Percentiles rank a stretch among this genome's conserved stretches.
Evolutionary conservation across 1,140 invertebrate genomes (phyloP).

Genomic region (Hyles euphorbiae): DNA sequence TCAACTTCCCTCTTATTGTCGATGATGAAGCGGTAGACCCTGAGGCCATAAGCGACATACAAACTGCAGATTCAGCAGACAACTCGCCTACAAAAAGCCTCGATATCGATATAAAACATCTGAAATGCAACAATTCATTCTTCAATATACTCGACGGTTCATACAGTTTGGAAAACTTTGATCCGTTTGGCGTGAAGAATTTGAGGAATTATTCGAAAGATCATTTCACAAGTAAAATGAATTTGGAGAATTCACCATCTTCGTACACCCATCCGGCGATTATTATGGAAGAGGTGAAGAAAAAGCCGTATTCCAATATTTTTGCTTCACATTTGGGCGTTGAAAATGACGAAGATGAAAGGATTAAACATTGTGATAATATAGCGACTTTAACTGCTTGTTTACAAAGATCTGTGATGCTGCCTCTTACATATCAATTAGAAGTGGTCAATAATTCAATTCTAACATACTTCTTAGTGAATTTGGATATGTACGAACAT

Average conservation of each 20-base stretch:
- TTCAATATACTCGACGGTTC: conserved; percentile 62
- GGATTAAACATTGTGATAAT: conserved; percentile 54
- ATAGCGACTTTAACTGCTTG: conserved; percentile 78
- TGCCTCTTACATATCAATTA: conserved; percentile 81
- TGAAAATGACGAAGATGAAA: conserved; percentile 40
- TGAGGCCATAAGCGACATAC: conserved; percentile 32
- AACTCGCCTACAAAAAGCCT: conserved; percentile 42
- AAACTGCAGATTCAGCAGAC: conserved; percentile 30
- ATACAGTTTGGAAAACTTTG: conserved; percentile 61
- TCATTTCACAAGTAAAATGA: conserved; percentile 50
- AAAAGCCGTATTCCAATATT: conserved; percentile 60
- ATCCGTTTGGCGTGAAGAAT: conserved; percentile 65
- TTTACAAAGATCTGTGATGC: conserved; percentile 80
- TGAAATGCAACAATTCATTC: conserved; percentile 34
- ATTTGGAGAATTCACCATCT: conserved; percentile 32
- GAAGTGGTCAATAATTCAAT: conserved; percentile 83
- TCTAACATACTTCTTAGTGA: conserved; percentile 81
- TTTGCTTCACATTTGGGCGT: conserved; percentile 46
- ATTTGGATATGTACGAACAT: conserved; percentile 81
- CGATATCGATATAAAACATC: conserved; percentile 18
- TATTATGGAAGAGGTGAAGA: conserved; percentile 62
- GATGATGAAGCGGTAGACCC: conserved; percentile 49
- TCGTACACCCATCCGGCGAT: conserved; percentile 59
- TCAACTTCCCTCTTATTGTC: conserved; percentile 61
- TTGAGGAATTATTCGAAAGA: conserved; percentile 42